phyloP scores from a whole-genome alignment of 2,888 invertebrate genomes.

The Helobdella robusta region DNA sequence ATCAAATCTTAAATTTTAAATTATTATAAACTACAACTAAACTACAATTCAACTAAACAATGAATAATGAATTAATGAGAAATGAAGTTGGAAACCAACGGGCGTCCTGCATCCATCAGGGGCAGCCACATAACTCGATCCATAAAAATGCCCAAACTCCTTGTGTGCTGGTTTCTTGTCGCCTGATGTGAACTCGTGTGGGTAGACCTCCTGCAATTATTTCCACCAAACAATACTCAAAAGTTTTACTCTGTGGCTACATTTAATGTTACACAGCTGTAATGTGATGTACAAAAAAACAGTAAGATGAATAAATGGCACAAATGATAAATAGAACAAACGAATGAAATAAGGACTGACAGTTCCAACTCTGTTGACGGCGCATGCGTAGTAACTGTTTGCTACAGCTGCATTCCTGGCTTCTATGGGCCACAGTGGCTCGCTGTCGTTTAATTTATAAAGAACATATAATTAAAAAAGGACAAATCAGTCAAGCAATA shows the following conservation, averaged over 20 bases:
- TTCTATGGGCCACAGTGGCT: slow-evolving; percentile 89
- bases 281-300: neutral
- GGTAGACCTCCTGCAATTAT: slow-evolving; percentile 57
- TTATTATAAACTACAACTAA: no score
- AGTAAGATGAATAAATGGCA: neutral
- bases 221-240: neutral
- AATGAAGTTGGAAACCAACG: slow-evolving; percentile 51
- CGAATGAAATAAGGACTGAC: slow-evolving; percentile 51
- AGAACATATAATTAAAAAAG: neutral
- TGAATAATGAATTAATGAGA: neutral
- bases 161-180: slow-evolving; percentile 65
- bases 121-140: slow-evolving; percentile 82
- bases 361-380: slow-evolving; percentile 83
- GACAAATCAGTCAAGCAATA: neutral
- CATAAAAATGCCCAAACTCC: slow-evolving; percentile 85
- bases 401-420: slow-evolving; percentile 91
- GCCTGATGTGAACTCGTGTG: slow-evolving; percentile 72
- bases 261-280: neutral
- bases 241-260: neutral
- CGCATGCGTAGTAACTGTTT: slow-evolving; percentile 84
- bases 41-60: no score
- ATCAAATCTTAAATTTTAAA: no score
- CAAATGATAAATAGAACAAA: neutral
- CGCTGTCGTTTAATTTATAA: slow-evolving; percentile 55
- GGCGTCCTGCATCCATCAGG: slow-evolving; percentile 87